These are phyloP conservation scores for Harpalus rubripes DNA, from an alignment of 2,888 invertebrate genomes.

Conservation along the genomic window DNA sequence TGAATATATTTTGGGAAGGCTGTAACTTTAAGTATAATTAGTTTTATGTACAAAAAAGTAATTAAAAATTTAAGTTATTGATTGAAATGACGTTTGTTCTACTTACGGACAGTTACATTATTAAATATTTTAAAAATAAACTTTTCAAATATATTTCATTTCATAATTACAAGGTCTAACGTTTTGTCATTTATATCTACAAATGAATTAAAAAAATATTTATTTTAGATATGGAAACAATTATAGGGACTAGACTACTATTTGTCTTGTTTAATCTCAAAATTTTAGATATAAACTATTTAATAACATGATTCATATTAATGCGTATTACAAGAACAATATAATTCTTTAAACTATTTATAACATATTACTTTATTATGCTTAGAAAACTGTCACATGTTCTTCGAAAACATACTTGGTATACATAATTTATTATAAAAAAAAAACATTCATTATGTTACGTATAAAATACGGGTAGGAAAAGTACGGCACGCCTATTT, in stretches of 20 bases:
- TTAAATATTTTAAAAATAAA: constrained; percentile 12
- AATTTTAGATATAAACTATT: not conserved
- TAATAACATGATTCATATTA: not conserved
- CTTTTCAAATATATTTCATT: not conserved
- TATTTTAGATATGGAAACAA: constrained; percentile 21
- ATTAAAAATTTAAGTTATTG: constrained; percentile 12
- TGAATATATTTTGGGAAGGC: constrained; percentile 3
- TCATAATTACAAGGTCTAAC: not conserved
- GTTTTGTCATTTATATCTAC: not conserved
- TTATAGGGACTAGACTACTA: not conserved
- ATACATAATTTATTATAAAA: not conserved
- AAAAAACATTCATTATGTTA: not conserved
- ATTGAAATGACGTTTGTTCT: constrained; percentile 1
- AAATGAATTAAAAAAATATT: constrained; percentile 13
- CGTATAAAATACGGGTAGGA: too few species aligned
- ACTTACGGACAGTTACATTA: constrained; percentile 5
- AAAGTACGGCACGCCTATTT: too few species aligned
- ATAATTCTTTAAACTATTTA: not conserved
- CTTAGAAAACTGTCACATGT: not conserved
- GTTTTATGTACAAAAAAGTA: not conserved
- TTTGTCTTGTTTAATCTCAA: not conserved
- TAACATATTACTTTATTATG: not conserved
- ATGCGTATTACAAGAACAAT: not conserved
- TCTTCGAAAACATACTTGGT: not conserved
- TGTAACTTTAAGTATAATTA: not conserved